Evolutionary conservation across 2,113 vertebrate genomes (phyloP).

Genomic region (Melierax canorus): DNA sequence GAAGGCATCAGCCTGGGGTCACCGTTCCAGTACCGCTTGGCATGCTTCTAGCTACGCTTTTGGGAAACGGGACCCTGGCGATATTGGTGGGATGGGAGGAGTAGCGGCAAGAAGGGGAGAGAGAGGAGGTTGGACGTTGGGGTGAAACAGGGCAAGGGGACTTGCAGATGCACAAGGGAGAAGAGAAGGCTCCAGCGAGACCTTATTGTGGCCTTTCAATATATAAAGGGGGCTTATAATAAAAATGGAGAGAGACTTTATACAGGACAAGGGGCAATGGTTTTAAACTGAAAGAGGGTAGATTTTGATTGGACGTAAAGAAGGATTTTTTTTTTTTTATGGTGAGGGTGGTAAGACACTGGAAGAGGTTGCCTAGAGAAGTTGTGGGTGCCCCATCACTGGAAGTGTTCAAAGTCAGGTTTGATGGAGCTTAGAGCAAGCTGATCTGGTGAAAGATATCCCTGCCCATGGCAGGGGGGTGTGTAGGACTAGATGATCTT

Average conservation of each 20-base stretch:
- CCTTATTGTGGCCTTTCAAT: rapidly evolving
- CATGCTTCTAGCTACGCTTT: rapidly evolving
- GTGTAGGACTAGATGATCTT: neutral
- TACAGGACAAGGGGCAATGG: neutral
- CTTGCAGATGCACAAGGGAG: neutral
- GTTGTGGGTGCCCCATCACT: neutral
- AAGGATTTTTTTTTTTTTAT: neutral
- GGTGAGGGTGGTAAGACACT: neutral
- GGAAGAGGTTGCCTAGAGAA: neutral
- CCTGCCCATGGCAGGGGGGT: neutral
- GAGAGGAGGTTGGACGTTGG: neutral
- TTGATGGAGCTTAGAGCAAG: neutral
- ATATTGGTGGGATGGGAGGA: neutral
- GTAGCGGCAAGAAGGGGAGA: neutral
- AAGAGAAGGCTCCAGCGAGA: neutral
- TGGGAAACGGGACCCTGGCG: neutral
- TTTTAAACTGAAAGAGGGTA: neutral
- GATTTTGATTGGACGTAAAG: neutral
- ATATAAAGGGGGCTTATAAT: neutral
- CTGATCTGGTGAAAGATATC: neutral
- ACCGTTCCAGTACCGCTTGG: neutral
- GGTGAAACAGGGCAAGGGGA: neutral
- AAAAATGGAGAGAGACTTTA: neutral
- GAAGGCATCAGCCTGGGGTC: neutral
- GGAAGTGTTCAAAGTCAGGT: neutral